These are phyloP conservation scores for Asarcornis scutulata DNA, from an alignment of 2,113 vertebrate genomes.

Conservation along the genomic window DNA sequence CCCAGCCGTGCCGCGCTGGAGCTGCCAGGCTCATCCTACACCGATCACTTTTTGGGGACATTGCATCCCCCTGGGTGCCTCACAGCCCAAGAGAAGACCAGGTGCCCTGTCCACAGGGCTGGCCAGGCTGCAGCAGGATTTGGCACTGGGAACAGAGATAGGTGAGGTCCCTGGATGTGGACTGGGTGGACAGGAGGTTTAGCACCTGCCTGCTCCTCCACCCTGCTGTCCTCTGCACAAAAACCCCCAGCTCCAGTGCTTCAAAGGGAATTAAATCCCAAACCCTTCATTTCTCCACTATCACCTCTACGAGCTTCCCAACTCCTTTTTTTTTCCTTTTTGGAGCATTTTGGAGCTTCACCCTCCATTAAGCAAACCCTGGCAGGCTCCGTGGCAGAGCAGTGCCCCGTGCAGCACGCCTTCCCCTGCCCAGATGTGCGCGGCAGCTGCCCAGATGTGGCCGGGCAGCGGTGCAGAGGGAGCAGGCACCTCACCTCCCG, in stretches of 20 bases:
- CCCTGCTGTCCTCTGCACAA: not conserved
- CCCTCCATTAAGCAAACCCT: not conserved
- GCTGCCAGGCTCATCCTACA: not conserved
- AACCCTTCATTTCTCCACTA: not conserved
- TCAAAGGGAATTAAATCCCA: not conserved
- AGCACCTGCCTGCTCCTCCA: not conserved
- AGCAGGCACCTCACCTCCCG: not conserved
- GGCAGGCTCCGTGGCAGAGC: not conserved
- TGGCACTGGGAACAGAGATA: not conserved
- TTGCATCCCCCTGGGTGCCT: fast-evolving
- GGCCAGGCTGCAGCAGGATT: not conserved
- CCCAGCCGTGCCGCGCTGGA: fast-evolving
- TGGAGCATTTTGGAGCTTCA: not conserved
- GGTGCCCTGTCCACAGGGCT: not conserved
- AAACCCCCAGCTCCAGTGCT: not conserved
- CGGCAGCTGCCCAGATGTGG: slow-evolving; percentile 26
- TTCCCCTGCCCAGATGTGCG: not conserved
- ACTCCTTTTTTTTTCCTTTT: not conserved
- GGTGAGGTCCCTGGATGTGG: not conserved
- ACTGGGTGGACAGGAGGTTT: not conserved
- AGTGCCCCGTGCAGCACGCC: not conserved
- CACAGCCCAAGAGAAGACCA: not conserved
- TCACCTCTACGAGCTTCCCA: not conserved
- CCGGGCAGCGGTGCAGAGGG: not conserved
- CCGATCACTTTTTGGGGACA: fast-evolving